These are phyloP conservation scores for Rotaria magnacalcarata DNA, from an alignment of 2,888 invertebrate species.

Conservation along the genomic window DNA sequence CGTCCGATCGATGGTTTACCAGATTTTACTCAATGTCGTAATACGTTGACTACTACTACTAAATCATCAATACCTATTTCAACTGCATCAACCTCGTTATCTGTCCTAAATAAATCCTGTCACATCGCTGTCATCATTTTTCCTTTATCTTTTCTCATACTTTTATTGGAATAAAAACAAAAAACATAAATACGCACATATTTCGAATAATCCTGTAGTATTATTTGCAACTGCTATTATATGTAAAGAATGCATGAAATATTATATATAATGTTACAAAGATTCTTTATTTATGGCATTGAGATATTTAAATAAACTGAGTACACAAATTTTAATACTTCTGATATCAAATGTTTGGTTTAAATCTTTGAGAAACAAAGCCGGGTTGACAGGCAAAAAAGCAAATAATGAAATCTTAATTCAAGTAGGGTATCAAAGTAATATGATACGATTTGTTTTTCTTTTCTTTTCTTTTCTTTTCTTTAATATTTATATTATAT, in stretches of 20 bases:
- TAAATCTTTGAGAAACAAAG: background rate
- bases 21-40: slow-evolving; percentile 17
- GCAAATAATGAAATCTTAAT: background rate
- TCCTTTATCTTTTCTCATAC: background rate
- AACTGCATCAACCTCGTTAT: background rate
- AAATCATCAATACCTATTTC: background rate
- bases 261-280: background rate
- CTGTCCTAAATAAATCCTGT: background rate
- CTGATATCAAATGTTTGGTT: no score
- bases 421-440: background rate
- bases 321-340: no score
- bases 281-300: no score
- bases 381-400: background rate
- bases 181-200: background rate
- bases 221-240: background rate
- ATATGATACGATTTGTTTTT: background rate
- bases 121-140: background rate
- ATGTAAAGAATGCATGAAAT: background rate
- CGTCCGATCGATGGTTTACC: background rate
- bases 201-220: no score
- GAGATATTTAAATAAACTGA: no score
- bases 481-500: background rate
- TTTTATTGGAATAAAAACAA: background rate
- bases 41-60: background rate
- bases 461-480: no score